phyloP scores from a whole-genome alignment of 2,797 vertebrate species.

The Aphelocoma californica region DNA sequence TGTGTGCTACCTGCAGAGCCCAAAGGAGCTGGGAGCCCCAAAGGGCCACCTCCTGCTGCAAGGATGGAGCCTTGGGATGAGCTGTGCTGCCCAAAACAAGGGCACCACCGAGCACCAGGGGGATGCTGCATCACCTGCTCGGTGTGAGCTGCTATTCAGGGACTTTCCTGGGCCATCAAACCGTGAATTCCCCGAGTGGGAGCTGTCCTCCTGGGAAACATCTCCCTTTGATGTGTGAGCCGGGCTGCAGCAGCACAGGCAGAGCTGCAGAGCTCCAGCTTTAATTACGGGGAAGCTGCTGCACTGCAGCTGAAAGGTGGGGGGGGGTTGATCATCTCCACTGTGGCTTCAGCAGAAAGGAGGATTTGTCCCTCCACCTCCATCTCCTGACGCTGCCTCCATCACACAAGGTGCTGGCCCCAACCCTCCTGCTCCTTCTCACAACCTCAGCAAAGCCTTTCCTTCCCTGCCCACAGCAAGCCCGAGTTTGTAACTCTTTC shows the following conservation, averaged over 20 bases:
- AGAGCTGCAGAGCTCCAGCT: neutral
- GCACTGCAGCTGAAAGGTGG: neutral
- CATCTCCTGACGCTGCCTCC: rapidly evolving
- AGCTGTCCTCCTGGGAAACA: neutral
- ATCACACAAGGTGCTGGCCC: neutral
- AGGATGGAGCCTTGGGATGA: neutral
- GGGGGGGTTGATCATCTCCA: neutral
- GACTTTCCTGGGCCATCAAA: neutral
- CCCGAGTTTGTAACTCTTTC: neutral
- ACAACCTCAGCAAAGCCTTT: neutral
- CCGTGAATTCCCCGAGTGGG: neutral
- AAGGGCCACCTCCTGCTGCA: neutral
- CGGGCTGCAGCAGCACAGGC: neutral
- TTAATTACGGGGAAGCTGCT: neutral
- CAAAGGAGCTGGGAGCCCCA: neutral
- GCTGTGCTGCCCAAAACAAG: neutral
- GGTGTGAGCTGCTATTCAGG: neutral
- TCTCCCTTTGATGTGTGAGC: neutral
- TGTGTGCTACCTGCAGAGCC: neutral
- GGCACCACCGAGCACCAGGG: rapidly evolving
- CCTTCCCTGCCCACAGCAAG: neutral
- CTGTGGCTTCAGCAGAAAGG: neutral
- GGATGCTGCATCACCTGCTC: neutral
- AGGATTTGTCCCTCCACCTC: neutral
- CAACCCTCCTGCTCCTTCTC: neutral